Base-by-base conservation (phyloP, 1,140 invertebrate species). In the Bacillus rossius region DNA sequence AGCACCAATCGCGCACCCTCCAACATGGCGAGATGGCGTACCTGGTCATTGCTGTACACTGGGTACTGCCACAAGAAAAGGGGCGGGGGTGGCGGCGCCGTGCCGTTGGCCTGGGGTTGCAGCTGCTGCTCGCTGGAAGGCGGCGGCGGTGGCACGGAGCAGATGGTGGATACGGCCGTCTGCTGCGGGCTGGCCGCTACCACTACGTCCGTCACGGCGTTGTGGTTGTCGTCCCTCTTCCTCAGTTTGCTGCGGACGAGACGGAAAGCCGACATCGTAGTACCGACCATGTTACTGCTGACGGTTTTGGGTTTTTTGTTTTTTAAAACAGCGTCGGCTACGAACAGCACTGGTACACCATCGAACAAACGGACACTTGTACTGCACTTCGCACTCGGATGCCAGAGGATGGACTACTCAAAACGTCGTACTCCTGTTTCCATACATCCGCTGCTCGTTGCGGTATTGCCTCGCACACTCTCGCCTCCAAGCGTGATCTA, bases 241-340 rank as follows among this genome's bases (percentile, higher is more conserved):
- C 87, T 81, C 75, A 91, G 81, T 77, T 90, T 91, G 76, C 87
- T 91, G 82, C 87, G 86, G 76, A 91, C 88, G 84, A 91, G 85
- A 76, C 87, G 87, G 70, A 91, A 87, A 67, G 88, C 87, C 75
- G 88, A 85, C 82, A 90, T 84, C 71, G 86, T 89, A 20, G 55
- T 26, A 22, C 55, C 55, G 3, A 57, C 55, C 55, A 57, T 57
- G 17, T 57, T 57, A n/a, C 19, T 19, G 17, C 16, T 34, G 10
- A 10, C 10, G 10, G 29, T 34, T 34, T 34, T 34, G 10, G 10
- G 10, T 34, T 4, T 34, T 34, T n/a, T n/a, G n/a, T n/a, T n/a
- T n/a, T n/a, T n/a, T n/a, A n/a, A n/a, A n/a, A 34, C 29, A 34
- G 29, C 10, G 10, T 34, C 29, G 29, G 29, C 29, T 4, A 34